Base-by-base conservation (phyloP, 2,113 vertebrate species). In the Daphoenositta chrysoptera region DNA sequence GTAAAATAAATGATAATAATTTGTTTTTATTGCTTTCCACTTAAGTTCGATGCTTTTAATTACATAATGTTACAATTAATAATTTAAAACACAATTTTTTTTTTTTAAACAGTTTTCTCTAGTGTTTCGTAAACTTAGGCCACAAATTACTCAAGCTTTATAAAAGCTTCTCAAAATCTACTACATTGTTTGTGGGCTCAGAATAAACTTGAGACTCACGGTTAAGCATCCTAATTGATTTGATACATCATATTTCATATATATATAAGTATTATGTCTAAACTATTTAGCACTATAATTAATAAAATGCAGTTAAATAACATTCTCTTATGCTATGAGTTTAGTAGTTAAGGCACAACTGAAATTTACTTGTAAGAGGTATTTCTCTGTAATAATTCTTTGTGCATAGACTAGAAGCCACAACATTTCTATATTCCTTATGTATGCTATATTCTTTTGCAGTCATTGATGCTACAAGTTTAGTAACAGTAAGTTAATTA, bases 31-130 rank as follows among this genome's bases (percentile, higher is more conserved):
- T 73, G 37, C 35, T 80, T 86, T 88, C 82, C 76, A 92, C 35
- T 78, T 56, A 88, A 54, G 27, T 81, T 88, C 93, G 51, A 90
- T 35, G 60, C 10, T 71, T 88, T 93, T 77, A 86, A 95, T 92
- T 73, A 47, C 11, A 78, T 33, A 53, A 40, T 31, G 15, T 15
- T 86, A 30, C 9, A 89, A 83, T 73, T 83, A 70, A 88, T 77
- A 80, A 80, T 83, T 68, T 31, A 66, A 68, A 81, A 71, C 5
- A 4, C 64, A 45, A 42, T 10, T 30, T 35, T 89, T 30, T 35
- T 89, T 66, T 50, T 19, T 2, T 3, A n/a, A 78, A 37, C 21
- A 13, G 13, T 69, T 73, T 83, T 86, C 15, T 65, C n/a, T 30
- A 56, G 11, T 56, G n/a, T 42, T 90, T 78, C 30, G 13, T 50